A percentile compares a stretch with the other conserved stretches of the same genome.
Evolutionary conservation across 2,797 vertebrate species (phyloP).

Genomic region (Scleropages formosus): DNA sequence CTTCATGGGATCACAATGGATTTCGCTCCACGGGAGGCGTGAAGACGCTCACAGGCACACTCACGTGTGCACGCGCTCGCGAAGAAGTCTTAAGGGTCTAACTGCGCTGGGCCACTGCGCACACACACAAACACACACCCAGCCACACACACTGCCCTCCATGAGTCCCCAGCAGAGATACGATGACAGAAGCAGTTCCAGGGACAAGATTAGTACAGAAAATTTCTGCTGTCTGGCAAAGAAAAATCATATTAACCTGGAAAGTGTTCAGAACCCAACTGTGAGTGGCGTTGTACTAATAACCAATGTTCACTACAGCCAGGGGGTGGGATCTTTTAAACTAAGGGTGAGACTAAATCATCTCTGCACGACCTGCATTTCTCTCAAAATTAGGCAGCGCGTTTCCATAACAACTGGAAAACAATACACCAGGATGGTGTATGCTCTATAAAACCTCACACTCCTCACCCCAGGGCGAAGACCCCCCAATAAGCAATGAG

Average conservation of each 20-base stretch:
- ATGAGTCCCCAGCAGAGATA: no score
- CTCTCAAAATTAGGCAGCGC: slow-evolving; percentile 17
- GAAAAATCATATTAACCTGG: not conserved
- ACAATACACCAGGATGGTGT: not conserved
- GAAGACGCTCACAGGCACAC: slow-evolving; percentile 3
- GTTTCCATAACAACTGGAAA: not conserved
- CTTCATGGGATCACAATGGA: slow-evolving; percentile 41
- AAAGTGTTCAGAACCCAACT: no score
- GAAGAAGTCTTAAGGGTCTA: no score
- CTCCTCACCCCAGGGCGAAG: slow-evolving; percentile 4
- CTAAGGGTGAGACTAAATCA: slow-evolving; percentile 35
- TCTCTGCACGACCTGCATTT: slow-evolving; percentile 51
- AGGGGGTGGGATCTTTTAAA: slow-evolving; percentile 21
- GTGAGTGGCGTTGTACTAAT: slow-evolving; percentile 29
- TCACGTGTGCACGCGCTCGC: not conserved
- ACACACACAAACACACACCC: not conserved
- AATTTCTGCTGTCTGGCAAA: no score
- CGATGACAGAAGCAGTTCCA: no score
- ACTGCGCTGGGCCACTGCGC: not conserved
- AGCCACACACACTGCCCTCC: slow-evolving; percentile 1
- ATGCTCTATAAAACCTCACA: not conserved
- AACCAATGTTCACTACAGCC: slow-evolving; percentile 32
- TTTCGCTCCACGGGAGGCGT: slow-evolving; percentile 4
- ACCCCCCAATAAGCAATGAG: no score
- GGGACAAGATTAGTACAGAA: not conserved